Percentiles rank a stretch among this genome's conserved stretches.
Conservation (phyloP, 1,140 invertebrate genomes). For the Leptoteleia sp. region DNA sequence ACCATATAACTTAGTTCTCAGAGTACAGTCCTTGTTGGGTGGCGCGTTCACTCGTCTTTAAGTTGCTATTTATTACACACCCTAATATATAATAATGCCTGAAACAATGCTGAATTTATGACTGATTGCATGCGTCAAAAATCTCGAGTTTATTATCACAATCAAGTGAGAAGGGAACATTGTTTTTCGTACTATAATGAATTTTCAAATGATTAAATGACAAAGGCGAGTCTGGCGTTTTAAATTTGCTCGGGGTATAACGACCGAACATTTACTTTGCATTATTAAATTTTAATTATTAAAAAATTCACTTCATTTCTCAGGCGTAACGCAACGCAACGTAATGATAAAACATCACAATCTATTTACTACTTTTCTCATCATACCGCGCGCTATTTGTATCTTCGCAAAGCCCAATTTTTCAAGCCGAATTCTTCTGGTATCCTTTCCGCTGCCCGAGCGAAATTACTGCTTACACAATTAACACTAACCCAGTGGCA, state of each 20-base stretch:
- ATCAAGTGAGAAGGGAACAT: too few species aligned
- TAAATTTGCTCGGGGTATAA: background rate
- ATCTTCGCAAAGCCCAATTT: conserved; percentile 14
- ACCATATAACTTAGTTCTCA: too few species aligned
- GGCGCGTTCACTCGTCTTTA: too few species aligned
- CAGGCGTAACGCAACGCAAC: background rate
- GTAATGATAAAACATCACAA: conserved; percentile 27
- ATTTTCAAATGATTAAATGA: conserved; percentile 8
- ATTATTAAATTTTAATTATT: conserved; percentile 35
- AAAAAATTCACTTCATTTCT: conserved; percentile 12
- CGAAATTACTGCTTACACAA: conserved; percentile 49
- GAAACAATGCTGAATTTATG: too few species aligned
- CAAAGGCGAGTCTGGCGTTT: background rate
- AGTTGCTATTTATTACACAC: too few species aligned
- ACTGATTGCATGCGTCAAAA: too few species aligned
- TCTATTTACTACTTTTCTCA: conserved; percentile 40
- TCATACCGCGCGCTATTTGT: conserved; percentile 21
- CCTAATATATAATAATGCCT: too few species aligned
- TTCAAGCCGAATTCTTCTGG: conserved; percentile 30
- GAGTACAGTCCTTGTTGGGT: too few species aligned
- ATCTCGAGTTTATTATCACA: too few species aligned
- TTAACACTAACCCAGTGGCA: conserved; percentile 44
- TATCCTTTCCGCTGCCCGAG: background rate
- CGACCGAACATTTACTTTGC: background rate
- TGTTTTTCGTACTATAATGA: conserved; percentile 1